Percentiles rank a stretch among this genome's conserved stretches.
Conservation (phyloP, 2,888 invertebrate species). For the Monochamus alternatus region DNA sequence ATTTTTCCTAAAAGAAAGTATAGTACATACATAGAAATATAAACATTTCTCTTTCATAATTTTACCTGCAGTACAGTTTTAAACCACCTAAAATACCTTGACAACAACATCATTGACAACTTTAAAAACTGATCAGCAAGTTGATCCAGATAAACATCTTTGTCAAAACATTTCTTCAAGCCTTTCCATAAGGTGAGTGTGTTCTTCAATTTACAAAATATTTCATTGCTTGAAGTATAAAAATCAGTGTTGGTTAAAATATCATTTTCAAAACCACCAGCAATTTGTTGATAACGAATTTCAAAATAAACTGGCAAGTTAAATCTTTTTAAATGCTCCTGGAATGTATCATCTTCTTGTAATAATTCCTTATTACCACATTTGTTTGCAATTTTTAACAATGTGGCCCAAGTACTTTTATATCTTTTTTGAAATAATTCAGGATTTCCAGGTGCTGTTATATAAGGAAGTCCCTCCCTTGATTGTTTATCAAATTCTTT, state of each 20-base stretch:
- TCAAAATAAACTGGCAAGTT: slow-evolving; percentile 98
- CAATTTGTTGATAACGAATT: slow-evolving; percentile 95
- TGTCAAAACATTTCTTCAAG: slow-evolving; percentile 79
- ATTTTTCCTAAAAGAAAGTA: slow-evolving; percentile 27
- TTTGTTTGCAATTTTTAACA: slow-evolving; percentile 80
- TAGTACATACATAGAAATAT: too few relatives aligned
- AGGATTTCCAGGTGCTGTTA: slow-evolving; percentile 95
- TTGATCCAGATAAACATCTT: slow-evolving; percentile 85
- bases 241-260: slow-evolving; percentile 60
- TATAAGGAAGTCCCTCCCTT: slow-evolving; percentile 85
- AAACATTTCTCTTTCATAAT: too few relatives aligned
- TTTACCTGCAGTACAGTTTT: slow-evolving; percentile 57
- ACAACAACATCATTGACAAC: slow-evolving; percentile 86
- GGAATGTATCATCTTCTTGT: slow-evolving; percentile 80
- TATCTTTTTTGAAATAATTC: slow-evolving; percentile 90
- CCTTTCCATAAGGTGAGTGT: slow-evolving; percentile 71
- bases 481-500: slow-evolving; percentile 87
- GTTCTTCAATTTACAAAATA: slow-evolving; percentile 70
- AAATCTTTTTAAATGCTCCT: slow-evolving; percentile 86
- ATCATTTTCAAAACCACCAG: slow-evolving; percentile 76
- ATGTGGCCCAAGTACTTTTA: slow-evolving; percentile 83
- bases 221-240: slow-evolving; percentile 61
- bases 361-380: slow-evolving; percentile 77
- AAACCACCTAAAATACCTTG: slow-evolving; percentile 86
- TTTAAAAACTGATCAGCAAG: slow-evolving; percentile 91